Evolutionary conservation across 2,113 vertebrate genomes (phyloP), one percentile per base, ranked within the genome.

Genomic region (Neogale vison): DNA sequence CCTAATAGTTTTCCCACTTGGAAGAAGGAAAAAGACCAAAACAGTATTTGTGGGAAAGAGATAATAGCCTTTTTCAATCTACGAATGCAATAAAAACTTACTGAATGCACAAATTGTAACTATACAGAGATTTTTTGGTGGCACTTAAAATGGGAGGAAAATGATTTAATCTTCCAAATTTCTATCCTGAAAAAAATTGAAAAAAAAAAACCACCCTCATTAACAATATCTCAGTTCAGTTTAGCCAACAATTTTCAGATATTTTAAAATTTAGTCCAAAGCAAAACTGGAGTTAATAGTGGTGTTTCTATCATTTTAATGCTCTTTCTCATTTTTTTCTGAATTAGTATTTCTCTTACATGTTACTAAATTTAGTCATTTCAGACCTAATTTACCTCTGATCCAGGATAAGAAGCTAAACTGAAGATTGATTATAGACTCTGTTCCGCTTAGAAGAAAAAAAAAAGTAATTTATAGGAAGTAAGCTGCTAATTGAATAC

Each of bases 401-500:
- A 94, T 80, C 12, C 8, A 47, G 47, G 24, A 84, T 74, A 77
- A 95, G 2, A 42, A 93, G 74, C 52, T 94, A 87, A 97, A 31
- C 7, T 88, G 31, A 96, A 97, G 69, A 6, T 34, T 86, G 90
- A 14, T 7, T 92, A 80, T 91, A 90, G 69, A 36, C 1, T 79
- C 7, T 47, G 15, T 29, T 97, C 85, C n/a, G 90, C 13, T 77
- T 31, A 47, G 52, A 96, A 96, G 76, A 76, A 87, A 95, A 63
- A 93, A 92, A 92, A 91, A 96, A 92, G 12, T 31, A 23, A 85
- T 95, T 92, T 84, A 80, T 63, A 34, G 50, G 57, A 82, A 92
- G 45, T 95, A 12, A 93, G 50, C 23, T 98, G 79, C 31, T 91
- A 95, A 97, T 94, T 97, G 88, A 95, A 92, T 97, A 63, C 79